phyloP scores from a whole-genome alignment of 2,113 vertebrate genomes.

The Diglossa brunneiventris region DNA sequence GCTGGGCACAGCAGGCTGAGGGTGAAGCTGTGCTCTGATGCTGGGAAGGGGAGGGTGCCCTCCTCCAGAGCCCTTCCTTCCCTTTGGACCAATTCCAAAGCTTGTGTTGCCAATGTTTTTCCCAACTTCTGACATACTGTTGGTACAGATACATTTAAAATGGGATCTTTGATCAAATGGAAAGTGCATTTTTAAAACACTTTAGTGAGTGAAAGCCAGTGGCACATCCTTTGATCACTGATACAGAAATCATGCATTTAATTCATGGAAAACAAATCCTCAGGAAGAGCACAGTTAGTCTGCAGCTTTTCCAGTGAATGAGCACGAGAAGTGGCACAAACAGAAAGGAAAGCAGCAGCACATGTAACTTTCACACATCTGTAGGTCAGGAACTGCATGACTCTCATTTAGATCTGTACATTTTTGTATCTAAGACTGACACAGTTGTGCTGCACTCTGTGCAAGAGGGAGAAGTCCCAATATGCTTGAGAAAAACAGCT shows the following conservation, averaged over 20 bases:
- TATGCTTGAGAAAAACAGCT: neutral
- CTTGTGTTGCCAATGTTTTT: neutral
- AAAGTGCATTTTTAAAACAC: rapidly evolving
- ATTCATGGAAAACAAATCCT: neutral
- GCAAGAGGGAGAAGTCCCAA: neutral
- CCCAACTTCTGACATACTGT: neutral
- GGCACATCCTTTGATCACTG: neutral
- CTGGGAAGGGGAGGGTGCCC: neutral
- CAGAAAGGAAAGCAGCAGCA: neutral
- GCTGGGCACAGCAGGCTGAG: neutral
- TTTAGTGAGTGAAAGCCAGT: neutral
- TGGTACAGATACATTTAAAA: neutral
- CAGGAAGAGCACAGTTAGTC: neutral
- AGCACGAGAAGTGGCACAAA: neutral
- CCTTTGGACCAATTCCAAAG: neutral
- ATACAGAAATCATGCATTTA: neutral
- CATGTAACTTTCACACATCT: neutral
- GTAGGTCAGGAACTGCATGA: neutral
- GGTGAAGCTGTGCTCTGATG: neutral
- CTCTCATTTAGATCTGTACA: neutral
- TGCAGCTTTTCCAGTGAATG: neutral
- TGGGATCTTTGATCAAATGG: neutral
- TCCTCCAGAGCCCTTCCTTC: neutral
- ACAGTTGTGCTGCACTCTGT: neutral
- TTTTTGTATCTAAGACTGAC: neutral